Conservation (phyloP, 2,888 invertebrate genomes). For the Platycheirus albimanus region DNA sequence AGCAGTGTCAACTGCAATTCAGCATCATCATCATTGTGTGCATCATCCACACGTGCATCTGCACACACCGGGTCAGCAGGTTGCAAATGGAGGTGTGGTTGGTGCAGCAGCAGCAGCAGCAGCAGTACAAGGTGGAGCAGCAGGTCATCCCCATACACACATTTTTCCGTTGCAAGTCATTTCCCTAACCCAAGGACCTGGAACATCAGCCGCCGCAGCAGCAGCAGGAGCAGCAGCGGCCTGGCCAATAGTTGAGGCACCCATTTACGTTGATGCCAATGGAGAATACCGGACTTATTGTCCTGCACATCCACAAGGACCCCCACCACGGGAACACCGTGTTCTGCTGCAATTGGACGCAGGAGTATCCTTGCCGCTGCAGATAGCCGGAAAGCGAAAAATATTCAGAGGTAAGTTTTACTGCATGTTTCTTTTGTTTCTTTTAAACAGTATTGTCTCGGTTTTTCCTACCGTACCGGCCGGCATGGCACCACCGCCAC, state of each 20-base stretch:
- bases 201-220: slow-evolving; percentile 77
- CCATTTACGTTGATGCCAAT: slow-evolving; percentile 85
- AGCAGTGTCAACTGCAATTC: slow-evolving; percentile 57
- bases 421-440: slow-evolving; percentile 66
- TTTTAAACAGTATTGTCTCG: not conserved
- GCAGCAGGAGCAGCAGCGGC: slow-evolving; percentile 81
- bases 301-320: slow-evolving; percentile 81
- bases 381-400: slow-evolving; percentile 89
- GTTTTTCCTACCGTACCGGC: slow-evolving; percentile 10
- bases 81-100: slow-evolving; percentile 82
- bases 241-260: slow-evolving; percentile 83
- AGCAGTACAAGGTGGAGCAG: slow-evolving; percentile 82
- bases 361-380: slow-evolving; percentile 90
- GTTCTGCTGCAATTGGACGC: slow-evolving; percentile 90
- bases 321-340: slow-evolving; percentile 85
- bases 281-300: slow-evolving; percentile 84
- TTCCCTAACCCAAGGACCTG: slow-evolving; percentile 80
- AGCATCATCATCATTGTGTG: slow-evolving; percentile 77
- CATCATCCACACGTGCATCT: slow-evolving; percentile 78
- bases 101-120: slow-evolving; percentile 80
- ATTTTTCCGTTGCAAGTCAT: slow-evolving; percentile 84
- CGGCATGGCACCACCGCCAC: no score
- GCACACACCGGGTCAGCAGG: slow-evolving; percentile 79
- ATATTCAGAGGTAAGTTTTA: slow-evolving; percentile 89
- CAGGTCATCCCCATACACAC: slow-evolving; percentile 83